Percentiles rank a stretch among this genome's conserved stretches.
These are phyloP conservation scores for Xanthorhoe spadicearia DNA, from an alignment of 2,888 invertebrate genomes.

Conservation along the genomic window DNA sequence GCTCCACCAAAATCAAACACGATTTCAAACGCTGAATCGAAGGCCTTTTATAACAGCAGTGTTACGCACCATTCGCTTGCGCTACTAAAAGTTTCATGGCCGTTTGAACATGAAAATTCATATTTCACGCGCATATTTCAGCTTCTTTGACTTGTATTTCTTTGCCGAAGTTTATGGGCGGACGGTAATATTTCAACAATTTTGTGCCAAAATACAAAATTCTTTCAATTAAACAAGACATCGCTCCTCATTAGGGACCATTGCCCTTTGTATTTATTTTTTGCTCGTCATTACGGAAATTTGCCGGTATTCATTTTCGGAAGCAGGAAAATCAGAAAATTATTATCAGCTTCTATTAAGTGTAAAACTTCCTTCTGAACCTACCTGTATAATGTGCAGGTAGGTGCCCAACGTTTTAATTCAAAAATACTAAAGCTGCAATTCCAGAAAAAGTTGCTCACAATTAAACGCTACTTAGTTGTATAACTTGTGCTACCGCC, in stretches of 20 bases:
- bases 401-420: too few species aligned
- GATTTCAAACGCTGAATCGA: not conserved
- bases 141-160: slow-evolving; percentile 24
- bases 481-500: too few species aligned
- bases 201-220: slow-evolving; percentile 13
- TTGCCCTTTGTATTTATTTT: slow-evolving; percentile 7
- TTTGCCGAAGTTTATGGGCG: slow-evolving; percentile 21
- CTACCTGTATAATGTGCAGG: not conserved
- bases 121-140: slow-evolving; percentile 22
- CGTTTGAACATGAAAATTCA: slow-evolving; percentile 22
- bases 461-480: too few species aligned
- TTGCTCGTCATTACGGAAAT: slow-evolving; percentile 7
- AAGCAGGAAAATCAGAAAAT: slow-evolving; percentile 4
- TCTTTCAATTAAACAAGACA: slow-evolving; percentile 21
- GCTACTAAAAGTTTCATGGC: slow-evolving; percentile 23
- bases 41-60: slow-evolving; percentile 1
- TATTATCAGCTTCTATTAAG: not conserved
- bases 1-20: slow-evolving; percentile 3
- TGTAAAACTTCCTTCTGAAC: not conserved
- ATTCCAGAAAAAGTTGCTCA: not conserved
- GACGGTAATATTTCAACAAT: slow-evolving; percentile 15
- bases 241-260: slow-evolving; percentile 15
- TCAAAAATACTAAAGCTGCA: not conserved
- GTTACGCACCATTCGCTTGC: slow-evolving; percentile 13
- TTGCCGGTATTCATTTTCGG: slow-evolving; percentile 7